These are phyloP conservation scores for Philotrypesis tridentata DNA, from an alignment of 1,140 invertebrate species.

Conservation along the genomic window DNA sequence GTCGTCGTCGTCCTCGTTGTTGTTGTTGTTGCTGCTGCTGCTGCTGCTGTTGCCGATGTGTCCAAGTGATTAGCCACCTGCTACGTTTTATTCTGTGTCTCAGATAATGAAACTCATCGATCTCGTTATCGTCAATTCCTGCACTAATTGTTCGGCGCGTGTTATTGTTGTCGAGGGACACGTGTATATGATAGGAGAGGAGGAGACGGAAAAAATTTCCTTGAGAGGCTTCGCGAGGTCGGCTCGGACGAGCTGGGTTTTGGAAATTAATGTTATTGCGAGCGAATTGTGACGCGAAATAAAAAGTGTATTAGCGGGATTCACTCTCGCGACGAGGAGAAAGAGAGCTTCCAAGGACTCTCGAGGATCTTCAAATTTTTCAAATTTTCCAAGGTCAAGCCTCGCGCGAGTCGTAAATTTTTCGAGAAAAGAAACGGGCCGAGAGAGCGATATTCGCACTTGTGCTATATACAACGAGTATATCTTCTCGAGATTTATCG, in stretches of 20 bases:
- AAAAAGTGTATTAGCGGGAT: background rate
- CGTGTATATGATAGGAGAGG: background rate
- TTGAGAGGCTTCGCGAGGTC: background rate
- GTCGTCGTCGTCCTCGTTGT: no score
- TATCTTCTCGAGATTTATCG: background rate
- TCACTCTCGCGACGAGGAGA: background rate
- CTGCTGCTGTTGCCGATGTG: background rate
- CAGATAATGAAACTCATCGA: background rate
- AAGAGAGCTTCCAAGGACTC: background rate
- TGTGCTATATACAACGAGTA: no score
- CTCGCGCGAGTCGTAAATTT: background rate
- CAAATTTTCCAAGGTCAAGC: background rate
- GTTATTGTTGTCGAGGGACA: background rate
- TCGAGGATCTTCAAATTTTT: background rate
- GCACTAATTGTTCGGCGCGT: background rate
- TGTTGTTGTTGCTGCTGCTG: no score
- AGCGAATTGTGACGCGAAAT: background rate
- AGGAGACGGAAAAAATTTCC: no score
- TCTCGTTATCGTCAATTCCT: background rate
- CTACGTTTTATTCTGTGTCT: slow-evolving; percentile 5
- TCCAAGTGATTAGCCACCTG: slow-evolving; percentile 30
- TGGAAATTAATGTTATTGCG: no score
- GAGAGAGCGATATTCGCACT: no score
- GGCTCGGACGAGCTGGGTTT: no score
- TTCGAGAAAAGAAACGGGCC: background rate